Base-by-base conservation (phyloP, 2,113 vertebrate genomes). In the Ceuthmochares aereus region DNA sequence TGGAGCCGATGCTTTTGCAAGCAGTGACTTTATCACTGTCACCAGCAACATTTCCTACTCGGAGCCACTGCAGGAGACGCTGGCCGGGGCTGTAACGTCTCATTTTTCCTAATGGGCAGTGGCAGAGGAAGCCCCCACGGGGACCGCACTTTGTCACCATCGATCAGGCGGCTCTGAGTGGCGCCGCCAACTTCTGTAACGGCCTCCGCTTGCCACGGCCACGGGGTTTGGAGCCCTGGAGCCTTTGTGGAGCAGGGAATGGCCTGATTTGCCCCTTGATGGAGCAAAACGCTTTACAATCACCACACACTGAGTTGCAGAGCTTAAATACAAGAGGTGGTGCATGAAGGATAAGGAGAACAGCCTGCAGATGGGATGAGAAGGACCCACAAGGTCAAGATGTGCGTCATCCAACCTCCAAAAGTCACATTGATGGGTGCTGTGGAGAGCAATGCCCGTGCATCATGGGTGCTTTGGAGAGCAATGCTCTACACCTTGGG, bases 251-350 rank as follows among this genome's bases (percentile, higher is more conserved):
- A 40, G 34, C 27, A 32, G 14, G 21, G 49, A 68, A 8, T 1
- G 4, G 54, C 34, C 19, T 4, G 21, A 49, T 49, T 22, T 23
- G 20, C 17, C 13, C 29, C 43, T 12, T 1, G 5, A 6, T 0
- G 22, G 47, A 36, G 59, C 5, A 34, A 70, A 89, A 26, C 0
- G 4, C 18, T 62, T 43, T 25, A 42, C 3, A 22, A 29, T 4
- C 32, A 20, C 51, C 12, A 0, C 1, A 27, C 55, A 4, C 6
- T 1, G 1, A 34, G 29, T 11, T 1, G 4, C 4, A 30, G 30
- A 36, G 36, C 7, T 34, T 14, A 7, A 32, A 51, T 43, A 6
- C 3, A 9, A 9, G 60, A 42, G 49, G 2, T 25, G 42, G 2
- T 14, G 34, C 5, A 1, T 1, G 42, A 36, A 55, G 47, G 42